phyloP scores from a whole-genome alignment of 2,888 invertebrate species.

The Linnaemya tessellans region DNA sequence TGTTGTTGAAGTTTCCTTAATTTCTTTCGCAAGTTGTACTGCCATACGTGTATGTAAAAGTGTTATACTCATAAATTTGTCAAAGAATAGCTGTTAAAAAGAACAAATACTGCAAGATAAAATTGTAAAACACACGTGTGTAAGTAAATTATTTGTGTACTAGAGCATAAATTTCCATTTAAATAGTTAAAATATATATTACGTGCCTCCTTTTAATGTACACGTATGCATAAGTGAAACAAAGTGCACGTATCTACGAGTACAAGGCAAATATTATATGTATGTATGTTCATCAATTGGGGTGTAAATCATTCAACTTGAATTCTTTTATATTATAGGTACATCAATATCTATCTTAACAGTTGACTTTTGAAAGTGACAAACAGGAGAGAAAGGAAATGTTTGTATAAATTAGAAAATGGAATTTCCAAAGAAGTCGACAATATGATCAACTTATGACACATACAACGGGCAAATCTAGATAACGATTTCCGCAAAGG shows the following conservation, averaged over 20 bases:
- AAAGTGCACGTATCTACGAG: neutral
- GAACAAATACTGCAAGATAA: neutral
- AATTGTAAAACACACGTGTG: slow-evolving; percentile 18
- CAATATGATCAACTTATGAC: too few species aligned
- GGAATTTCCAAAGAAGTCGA: too few species aligned
- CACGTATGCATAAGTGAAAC: neutral
- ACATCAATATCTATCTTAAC: too few species aligned
- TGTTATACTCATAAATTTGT: slow-evolving; percentile 43
- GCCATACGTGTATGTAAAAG: slow-evolving; percentile 20
- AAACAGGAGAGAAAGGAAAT: too few species aligned
- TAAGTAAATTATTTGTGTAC: slow-evolving; percentile 35
- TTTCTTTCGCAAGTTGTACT: slow-evolving; percentile 18
- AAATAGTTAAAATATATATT: slow-evolving; percentile 35
- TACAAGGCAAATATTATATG: neutral
- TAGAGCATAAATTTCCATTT: slow-evolving; percentile 14
- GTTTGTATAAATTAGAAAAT: too few species aligned
- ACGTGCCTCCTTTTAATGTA: neutral
- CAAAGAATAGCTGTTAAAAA: slow-evolving; percentile 10
- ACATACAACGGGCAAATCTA: too few species aligned
- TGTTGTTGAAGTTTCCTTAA: slow-evolving; percentile 15
- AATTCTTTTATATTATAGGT: too few species aligned
- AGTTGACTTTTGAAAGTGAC: too few species aligned
- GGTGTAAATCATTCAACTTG: too few species aligned
- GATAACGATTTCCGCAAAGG: too few species aligned
- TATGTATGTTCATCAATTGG: too few species aligned